A percentile compares a stretch with the other conserved stretches of the same genome.
These are phyloP conservation scores for Prunella himalayana DNA, from an alignment of 2,113 vertebrate genomes.

Conservation along the genomic window DNA sequence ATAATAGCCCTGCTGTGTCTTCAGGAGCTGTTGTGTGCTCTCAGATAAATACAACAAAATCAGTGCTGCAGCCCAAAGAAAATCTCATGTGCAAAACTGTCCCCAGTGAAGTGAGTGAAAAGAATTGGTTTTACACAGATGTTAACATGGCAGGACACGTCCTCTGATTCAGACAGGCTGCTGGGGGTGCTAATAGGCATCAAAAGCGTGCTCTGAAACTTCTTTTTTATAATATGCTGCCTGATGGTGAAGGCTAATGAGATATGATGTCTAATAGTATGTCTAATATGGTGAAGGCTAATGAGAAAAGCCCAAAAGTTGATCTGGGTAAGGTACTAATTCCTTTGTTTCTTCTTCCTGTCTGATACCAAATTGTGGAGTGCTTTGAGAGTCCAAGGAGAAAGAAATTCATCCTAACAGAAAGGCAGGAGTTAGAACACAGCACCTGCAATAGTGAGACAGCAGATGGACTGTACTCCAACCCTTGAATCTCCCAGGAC, in stretches of 20 bases:
- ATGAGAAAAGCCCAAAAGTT: neutral
- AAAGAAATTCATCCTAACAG: neutral
- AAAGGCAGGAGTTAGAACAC: neutral
- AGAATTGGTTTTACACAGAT: neutral
- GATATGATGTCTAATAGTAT: neutral
- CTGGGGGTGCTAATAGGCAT: neutral
- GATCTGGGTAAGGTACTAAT: neutral
- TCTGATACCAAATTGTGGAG: neutral
- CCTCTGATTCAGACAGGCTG: neutral
- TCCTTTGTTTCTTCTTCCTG: neutral
- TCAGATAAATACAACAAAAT: neutral
- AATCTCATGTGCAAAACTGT: neutral
- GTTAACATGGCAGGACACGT: neutral
- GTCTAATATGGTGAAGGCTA: neutral
- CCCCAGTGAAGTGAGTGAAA: neutral
- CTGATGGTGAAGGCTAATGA: neutral
- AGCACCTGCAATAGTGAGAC: neutral
- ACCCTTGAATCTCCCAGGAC: rapidly evolving
- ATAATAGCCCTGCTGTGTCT: neutral
- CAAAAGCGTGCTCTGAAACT: neutral
- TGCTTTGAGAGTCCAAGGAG: neutral
- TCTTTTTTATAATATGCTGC: neutral
- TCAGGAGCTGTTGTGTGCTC: neutral
- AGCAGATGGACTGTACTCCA: neutral
- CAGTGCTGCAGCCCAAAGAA: neutral